Evolutionary conservation across 2,113 vertebrate genomes (phyloP).

Genomic region (Scopus umbretta): DNA sequence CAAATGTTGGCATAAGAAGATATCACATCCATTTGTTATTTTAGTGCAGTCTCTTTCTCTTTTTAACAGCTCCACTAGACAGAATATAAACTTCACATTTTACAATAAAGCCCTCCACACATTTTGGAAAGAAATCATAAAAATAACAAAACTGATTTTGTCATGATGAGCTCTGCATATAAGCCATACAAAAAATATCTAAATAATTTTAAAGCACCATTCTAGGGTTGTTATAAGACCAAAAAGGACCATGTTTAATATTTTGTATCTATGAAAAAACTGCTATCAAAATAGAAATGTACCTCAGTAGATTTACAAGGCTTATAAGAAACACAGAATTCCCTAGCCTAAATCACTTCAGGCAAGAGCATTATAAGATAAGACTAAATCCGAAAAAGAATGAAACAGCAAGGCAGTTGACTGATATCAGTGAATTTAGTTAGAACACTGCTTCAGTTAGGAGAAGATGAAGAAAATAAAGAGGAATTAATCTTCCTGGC

Average conservation of each 20-base stretch:
- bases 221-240: neutral
- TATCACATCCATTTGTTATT: conserved; percentile 19
- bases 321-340: conserved; percentile 33
- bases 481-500: conserved; percentile 35
- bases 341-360: conserved; percentile 23
- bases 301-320: conserved; percentile 29
- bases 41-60: conserved; percentile 3
- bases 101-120: neutral
- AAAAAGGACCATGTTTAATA: neutral
- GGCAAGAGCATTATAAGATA: conserved; percentile 34
- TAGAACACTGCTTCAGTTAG: neutral
- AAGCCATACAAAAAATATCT: neutral
- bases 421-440: neutral
- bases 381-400: conserved; percentile 28
- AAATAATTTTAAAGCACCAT: neutral
- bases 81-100: conserved; percentile 22
- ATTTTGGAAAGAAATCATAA: neutral
- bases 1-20: conserved; percentile 32
- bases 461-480: conserved; percentile 46
- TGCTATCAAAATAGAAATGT: conserved; percentile 4
- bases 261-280: neutral
- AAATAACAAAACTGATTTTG: neutral
- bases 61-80: conserved; percentile 37
- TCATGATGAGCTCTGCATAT: neutral
- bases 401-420: conserved; percentile 30